Evolutionary conservation across 2,888 invertebrate genomes (phyloP).

Genomic region (Allophyes oxyacanthae): DNA sequence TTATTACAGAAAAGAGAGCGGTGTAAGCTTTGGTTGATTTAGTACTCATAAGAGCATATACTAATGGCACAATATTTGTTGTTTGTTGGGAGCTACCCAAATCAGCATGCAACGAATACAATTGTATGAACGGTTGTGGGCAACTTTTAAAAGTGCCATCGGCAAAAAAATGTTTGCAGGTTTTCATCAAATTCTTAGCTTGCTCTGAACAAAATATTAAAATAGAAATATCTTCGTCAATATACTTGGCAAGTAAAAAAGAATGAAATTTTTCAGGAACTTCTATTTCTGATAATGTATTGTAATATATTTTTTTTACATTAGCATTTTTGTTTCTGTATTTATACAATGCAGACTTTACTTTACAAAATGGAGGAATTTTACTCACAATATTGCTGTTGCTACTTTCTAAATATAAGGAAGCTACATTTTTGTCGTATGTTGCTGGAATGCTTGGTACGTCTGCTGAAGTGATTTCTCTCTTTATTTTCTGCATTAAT

Average conservation of each 20-base stretch:
- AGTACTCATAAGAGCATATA: slow-evolving; percentile 20
- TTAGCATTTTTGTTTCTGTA: slow-evolving; percentile 19
- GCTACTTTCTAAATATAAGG: too few relatives aligned
- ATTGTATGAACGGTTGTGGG: slow-evolving; percentile 24
- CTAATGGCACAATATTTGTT: slow-evolving; percentile 17
- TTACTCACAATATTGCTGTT: slow-evolving; percentile 24
- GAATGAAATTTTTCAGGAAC: slow-evolving; percentile 27
- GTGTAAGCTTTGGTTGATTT: too few relatives aligned
- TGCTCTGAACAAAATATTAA: too few relatives aligned
- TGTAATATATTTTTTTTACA: too few relatives aligned
- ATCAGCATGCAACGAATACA: slow-evolving; percentile 19
- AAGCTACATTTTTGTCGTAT: slow-evolving; percentile 22
- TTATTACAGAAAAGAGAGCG: too few relatives aligned
- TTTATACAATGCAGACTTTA: slow-evolving; percentile 24
- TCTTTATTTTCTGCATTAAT: slow-evolving; percentile 20
- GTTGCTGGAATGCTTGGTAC: slow-evolving; percentile 20
- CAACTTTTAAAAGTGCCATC: slow-evolving; percentile 26
- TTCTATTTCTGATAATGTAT: too few relatives aligned
- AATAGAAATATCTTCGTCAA: slow-evolving; percentile 18
- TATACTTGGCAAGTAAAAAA: slow-evolving; percentile 23
- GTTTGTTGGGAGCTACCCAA: slow-evolving; percentile 13
- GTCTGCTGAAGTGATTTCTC: slow-evolving; percentile 19
- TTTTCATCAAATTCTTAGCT: slow-evolving; percentile 10
- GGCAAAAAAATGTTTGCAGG: slow-evolving; percentile 16
- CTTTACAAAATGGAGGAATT: slow-evolving; percentile 18